These are phyloP conservation scores for Chiroxiphia lanceolata DNA, from an alignment of 2,797 vertebrate genomes.

Conservation along the genomic window DNA sequence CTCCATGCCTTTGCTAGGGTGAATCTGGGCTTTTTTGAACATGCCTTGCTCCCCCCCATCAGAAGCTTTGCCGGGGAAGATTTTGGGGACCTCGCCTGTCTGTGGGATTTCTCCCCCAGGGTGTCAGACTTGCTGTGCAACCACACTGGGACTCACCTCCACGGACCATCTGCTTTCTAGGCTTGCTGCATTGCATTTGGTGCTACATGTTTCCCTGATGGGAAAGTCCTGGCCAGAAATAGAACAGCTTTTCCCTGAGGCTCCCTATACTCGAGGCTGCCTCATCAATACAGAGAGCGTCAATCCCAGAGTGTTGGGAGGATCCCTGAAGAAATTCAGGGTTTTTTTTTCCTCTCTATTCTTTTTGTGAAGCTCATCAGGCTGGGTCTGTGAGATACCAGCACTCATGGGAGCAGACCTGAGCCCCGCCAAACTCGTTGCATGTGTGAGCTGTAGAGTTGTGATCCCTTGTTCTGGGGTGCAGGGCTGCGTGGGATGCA, in stretches of 20 bases:
- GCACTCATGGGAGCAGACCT: fast-evolving
- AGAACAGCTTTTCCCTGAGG: neutral
- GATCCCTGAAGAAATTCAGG: neutral
- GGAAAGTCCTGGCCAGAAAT: constrained; percentile 2
- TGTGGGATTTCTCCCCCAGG: neutral
- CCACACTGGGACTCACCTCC: constrained; percentile 35
- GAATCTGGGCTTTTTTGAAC: neutral
- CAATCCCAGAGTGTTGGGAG: neutral
- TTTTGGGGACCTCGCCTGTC: neutral
- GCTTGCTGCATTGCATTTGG: neutral
- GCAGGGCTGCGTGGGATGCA: neutral
- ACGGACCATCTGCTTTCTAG: constrained; percentile 32
- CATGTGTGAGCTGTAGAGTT: fast-evolving
- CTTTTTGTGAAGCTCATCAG: fast-evolving
- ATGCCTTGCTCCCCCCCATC: neutral
- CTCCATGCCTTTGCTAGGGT: neutral
- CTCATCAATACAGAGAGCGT: fast-evolving
- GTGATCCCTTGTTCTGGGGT: fast-evolving
- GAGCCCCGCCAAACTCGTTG: fast-evolving
- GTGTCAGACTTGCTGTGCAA: constrained; percentile 3
- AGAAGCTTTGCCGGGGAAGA: neutral
- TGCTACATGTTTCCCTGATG: neutral
- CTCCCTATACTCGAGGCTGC: neutral
- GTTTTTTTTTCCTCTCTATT: neutral
- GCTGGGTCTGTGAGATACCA: neutral